Conservation (phyloP, 2,797 vertebrate species). For the Xenops minutus region DNA sequence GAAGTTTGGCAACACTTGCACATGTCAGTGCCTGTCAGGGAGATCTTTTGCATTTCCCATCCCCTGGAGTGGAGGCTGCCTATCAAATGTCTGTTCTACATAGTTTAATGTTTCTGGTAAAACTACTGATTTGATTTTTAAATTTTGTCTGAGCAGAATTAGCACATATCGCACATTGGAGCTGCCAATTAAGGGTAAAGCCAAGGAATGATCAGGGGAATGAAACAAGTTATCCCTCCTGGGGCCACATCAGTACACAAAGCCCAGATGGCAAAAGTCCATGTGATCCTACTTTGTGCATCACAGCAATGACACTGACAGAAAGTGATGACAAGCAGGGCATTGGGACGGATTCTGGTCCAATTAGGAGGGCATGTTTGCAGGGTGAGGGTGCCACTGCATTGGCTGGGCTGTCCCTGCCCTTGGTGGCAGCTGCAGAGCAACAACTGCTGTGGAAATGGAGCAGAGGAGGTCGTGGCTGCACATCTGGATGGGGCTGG, state of each 20-base stretch:
- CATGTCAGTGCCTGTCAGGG: slow-evolving; percentile 27
- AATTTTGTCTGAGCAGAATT: neutral
- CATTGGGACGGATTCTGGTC: accelerated
- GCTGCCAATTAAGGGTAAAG: neutral
- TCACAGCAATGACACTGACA: neutral
- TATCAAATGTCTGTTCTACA: slow-evolving; percentile 31
- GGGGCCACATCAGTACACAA: neutral
- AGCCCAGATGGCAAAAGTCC: neutral
- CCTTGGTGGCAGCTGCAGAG: neutral
- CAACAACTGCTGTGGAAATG: neutral
- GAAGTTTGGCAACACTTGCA: slow-evolving; percentile 3
- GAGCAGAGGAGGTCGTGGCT: neutral
- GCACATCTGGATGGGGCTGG: neutral
- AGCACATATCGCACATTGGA: neutral
- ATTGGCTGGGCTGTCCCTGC: neutral
- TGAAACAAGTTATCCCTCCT: neutral
- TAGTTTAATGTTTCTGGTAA: slow-evolving; percentile 15
- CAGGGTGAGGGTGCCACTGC: neutral
- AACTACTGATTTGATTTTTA: slow-evolving; percentile 16
- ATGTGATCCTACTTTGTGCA: neutral
- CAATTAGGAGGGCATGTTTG: accelerated
- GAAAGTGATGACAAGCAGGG: neutral
- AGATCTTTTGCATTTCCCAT: neutral
- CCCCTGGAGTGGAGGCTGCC: slow-evolving; percentile 52
- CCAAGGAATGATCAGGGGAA: neutral